phyloP scores from a whole-genome alignment of 2,888 invertebrate species.

The Poecilus cupreus region DNA sequence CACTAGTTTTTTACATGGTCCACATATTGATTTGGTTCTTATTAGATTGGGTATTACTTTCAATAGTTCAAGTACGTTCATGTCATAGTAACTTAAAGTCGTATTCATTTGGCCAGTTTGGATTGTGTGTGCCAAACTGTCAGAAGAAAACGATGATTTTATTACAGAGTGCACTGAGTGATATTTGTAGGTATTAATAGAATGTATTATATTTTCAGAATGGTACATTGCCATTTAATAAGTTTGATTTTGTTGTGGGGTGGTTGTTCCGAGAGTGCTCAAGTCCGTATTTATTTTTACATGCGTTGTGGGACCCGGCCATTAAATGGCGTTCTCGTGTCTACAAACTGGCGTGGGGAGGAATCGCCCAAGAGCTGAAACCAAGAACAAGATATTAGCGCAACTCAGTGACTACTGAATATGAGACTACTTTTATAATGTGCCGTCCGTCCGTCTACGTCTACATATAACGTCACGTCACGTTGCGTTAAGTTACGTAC shows the following conservation, averaged over 20 bases:
- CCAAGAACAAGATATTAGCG: conserved; percentile 80
- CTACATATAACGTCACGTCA: not conserved
- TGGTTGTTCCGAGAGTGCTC: conserved; percentile 96
- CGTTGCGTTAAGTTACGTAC: not conserved
- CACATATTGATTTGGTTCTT: conserved; percentile 97
- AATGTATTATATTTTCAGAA: conserved; percentile 76
- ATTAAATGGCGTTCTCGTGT: conserved; percentile 95
- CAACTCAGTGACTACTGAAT: conserved; percentile 41
- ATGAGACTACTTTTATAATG: conserved; percentile 50
- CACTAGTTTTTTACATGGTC: conserved; percentile 92
- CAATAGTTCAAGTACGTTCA: conserved; percentile 83
- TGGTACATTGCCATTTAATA: conserved; percentile 93
- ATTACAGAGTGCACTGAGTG: not conserved
- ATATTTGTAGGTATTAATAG: not conserved
- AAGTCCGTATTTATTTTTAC: conserved; percentile 91
- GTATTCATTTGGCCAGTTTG: not conserved
- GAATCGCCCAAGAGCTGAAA: conserved; percentile 91
- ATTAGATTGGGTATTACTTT: conserved; percentile 94
- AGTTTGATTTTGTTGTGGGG: conserved; percentile 94
- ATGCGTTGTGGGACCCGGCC: conserved; percentile 90
- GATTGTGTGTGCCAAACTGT: not conserved
- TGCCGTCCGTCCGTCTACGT: conserved; percentile 52
- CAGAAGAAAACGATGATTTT: not conserved
- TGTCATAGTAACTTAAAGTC: not conserved
- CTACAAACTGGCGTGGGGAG: conserved; percentile 96